These are phyloP conservation scores for Lichenostomus cassidix DNA, from an alignment of 2,113 vertebrate species.

Conservation along the genomic window DNA sequence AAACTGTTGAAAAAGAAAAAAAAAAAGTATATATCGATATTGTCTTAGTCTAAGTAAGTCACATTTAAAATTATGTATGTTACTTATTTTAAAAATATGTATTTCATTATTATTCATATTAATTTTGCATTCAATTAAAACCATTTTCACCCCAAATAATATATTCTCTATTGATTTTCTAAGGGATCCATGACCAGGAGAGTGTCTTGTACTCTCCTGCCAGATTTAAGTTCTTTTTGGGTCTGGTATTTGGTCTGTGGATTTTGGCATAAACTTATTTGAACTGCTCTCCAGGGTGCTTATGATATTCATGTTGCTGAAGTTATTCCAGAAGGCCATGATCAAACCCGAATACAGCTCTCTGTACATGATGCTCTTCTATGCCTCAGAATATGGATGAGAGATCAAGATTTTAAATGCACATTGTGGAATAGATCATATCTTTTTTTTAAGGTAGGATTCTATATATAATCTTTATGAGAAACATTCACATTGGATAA, in stretches of 20 bases:
- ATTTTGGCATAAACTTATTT: not conserved
- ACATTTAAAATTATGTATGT: not conserved
- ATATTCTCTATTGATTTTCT: not conserved
- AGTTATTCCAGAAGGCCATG: not conserved
- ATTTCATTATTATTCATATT: not conserved
- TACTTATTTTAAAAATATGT: not conserved
- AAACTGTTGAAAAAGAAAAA: not conserved
- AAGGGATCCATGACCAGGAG: not conserved
- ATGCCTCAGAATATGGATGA: not conserved
- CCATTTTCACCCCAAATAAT: not conserved
- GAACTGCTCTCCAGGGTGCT: not conserved
- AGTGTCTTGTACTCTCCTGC: not conserved
- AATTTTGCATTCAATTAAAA: not conserved
- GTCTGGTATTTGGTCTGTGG: not conserved
- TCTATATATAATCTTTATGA: not conserved
- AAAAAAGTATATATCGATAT: not conserved
- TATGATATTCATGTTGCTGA: not conserved
- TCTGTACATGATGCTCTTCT: rapidly evolving
- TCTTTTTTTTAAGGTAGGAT: not conserved
- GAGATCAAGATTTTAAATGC: not conserved
- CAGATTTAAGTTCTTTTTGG: not conserved
- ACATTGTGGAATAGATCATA: not conserved
- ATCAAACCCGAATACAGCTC: not conserved
- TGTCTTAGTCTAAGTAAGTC: not conserved
- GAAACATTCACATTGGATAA: not conserved